A percentile compares a stretch with the other conserved stretches of the same genome.
These are phyloP conservation scores for Pseudomugil tenellus DNA, from an alignment of 2,797 vertebrate species.

Conservation along the genomic window DNA sequence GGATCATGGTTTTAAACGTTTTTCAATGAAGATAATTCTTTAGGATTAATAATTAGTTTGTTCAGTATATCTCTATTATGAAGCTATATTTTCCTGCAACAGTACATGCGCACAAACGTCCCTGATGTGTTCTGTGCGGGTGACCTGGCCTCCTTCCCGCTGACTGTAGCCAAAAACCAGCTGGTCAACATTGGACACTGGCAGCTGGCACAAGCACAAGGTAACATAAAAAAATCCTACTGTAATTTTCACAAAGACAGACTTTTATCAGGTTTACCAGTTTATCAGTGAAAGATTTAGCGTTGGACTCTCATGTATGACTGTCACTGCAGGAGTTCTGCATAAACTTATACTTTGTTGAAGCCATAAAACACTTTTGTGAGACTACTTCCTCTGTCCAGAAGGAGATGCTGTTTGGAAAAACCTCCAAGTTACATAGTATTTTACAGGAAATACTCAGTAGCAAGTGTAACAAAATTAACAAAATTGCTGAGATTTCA, in stretches of 20 bases:
- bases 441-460: neutral
- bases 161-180: conserved; percentile 75
- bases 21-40: neutral
- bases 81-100: conserved; percentile 10
- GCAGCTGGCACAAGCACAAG: conserved; percentile 88
- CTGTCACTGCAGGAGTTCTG: too few species aligned
- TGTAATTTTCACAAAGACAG: neutral
- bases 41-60: fast-evolving
- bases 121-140: conserved; percentile 84
- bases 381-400: neutral
- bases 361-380: neutral
- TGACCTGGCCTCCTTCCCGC: conserved; percentile 85
- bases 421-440: neutral
- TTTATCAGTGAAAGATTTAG: too few species aligned
- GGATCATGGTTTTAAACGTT: neutral
- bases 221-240: conserved; percentile 60
- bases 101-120: conserved; percentile 86
- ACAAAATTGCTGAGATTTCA: too few species aligned
- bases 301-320: too few species aligned
- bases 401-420: neutral
- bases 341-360: too few species aligned
- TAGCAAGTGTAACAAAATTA: too few species aligned
- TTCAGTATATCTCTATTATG: neutral
- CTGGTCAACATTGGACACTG: conserved; percentile 84
- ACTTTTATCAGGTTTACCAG: neutral